Evolutionary conservation across 2,888 invertebrate species (phyloP).

Genomic region (Polydrusus cervinus): DNA sequence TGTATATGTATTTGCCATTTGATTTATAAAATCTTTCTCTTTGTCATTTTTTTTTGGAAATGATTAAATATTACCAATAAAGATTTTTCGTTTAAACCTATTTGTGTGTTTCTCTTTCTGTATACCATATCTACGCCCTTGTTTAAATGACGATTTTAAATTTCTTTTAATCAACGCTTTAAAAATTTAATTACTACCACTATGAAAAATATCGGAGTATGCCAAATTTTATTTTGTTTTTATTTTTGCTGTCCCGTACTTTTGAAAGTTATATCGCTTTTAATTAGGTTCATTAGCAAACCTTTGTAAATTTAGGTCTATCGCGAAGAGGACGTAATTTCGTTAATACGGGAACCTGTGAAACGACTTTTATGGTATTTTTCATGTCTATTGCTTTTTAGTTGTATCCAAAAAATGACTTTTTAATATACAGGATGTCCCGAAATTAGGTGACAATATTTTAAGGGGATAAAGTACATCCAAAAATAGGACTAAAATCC

Average conservation of each 20-base stretch:
- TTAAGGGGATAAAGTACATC: no score
- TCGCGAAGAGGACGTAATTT: conserved; percentile 1
- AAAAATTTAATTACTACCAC: conserved; percentile 15
- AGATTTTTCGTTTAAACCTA: no score
- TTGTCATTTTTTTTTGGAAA: no score
- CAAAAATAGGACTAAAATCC: no score
- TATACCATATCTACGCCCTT: not conserved
- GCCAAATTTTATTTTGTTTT: conserved; percentile 21
- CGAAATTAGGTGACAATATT: no score
- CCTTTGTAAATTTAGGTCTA: conserved; percentile 3
- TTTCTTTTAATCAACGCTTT: conserved; percentile 14
- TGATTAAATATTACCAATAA: no score
- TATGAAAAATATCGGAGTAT: conserved; percentile 12
- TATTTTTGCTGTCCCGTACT: conserved; percentile 10
- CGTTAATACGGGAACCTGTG: not conserved
- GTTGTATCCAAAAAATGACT: not conserved
- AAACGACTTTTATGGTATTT: conserved; percentile 8
- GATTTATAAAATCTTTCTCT: no score
- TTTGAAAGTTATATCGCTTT: conserved; percentile 20
- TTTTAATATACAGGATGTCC: no score
- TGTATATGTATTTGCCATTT: no score
- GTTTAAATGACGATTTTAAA: not conserved
- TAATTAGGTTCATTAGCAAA: conserved; percentile 22
- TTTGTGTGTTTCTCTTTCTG: no score
- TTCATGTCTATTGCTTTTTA: not conserved